Conservation (phyloP, 2,113 vertebrate species). For the Hemibagrus wyckioides region DNA sequence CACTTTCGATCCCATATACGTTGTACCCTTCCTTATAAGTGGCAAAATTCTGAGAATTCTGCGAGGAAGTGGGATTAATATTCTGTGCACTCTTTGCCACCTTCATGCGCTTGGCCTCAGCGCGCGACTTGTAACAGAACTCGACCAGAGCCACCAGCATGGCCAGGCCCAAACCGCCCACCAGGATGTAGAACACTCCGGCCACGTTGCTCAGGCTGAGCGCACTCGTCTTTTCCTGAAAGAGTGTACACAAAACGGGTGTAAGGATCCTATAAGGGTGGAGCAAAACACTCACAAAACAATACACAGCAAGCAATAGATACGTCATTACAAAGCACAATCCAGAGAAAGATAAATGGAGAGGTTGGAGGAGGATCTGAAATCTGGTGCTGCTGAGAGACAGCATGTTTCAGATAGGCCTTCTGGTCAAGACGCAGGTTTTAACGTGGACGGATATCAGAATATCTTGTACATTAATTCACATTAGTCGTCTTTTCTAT, state of each 20-base stretch:
- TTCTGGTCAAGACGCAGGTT: background rate
- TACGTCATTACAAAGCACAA: constrained; percentile 45
- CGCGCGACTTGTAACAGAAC: constrained; percentile 99
- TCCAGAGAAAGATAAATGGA: background rate
- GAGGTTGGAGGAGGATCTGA: background rate
- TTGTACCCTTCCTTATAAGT: constrained; percentile 99
- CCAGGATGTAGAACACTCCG: constrained; percentile 99
- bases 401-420: background rate
- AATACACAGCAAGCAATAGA: constrained; percentile 17
- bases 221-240: constrained; percentile 99
- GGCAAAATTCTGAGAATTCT: constrained; percentile 99
- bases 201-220: constrained; percentile 99
- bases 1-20: constrained; percentile 99
- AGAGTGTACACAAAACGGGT: constrained; percentile 56
- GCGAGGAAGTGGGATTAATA: constrained; percentile 99
- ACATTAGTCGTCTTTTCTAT: background rate
- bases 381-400: background rate
- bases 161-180: constrained; percentile 98
- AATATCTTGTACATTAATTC: background rate
- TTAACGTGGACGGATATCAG: background rate
- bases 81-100: constrained; percentile 99
- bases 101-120: constrained; percentile 99
- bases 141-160: constrained; percentile 99
- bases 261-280: background rate
- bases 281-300: constrained; percentile 41